Conservation (phyloP, 2,113 vertebrate genomes). For the Genyomyrus donnyi region DNA sequence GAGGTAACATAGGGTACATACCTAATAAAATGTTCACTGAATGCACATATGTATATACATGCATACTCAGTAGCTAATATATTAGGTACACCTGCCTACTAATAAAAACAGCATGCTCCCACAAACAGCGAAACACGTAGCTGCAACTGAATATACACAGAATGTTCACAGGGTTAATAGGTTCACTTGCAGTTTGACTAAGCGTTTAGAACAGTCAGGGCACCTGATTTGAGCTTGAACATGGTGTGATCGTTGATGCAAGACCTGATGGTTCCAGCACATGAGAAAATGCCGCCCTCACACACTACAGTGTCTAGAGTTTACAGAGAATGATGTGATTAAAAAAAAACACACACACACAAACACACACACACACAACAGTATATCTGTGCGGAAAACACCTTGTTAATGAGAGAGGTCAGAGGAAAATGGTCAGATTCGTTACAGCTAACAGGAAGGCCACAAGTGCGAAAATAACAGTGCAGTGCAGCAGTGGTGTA, state of each 20-base stretch:
- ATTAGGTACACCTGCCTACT: background rate
- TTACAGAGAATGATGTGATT: background rate
- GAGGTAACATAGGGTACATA: background rate
- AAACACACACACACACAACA: background rate
- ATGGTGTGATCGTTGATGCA: background rate
- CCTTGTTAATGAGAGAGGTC: background rate
- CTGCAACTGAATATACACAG: background rate
- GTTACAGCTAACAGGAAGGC: background rate
- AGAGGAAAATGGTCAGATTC: background rate
- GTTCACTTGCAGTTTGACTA: background rate
- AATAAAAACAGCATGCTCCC: background rate
- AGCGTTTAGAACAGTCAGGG: background rate
- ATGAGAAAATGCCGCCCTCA: background rate
- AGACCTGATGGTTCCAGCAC: background rate
- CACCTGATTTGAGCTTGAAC: background rate
- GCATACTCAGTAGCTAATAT: background rate
- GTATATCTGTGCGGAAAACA: background rate
- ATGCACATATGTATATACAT: background rate
- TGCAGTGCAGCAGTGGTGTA: background rate
- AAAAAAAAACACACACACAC: background rate
- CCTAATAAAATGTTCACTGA: background rate
- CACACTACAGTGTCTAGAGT: background rate
- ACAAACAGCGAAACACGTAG: background rate
- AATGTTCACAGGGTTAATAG: background rate
- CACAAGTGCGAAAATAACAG: background rate